Evolutionary conservation across 2,797 vertebrate species (phyloP).

Genomic region (Rhynchonycteris naso): DNA sequence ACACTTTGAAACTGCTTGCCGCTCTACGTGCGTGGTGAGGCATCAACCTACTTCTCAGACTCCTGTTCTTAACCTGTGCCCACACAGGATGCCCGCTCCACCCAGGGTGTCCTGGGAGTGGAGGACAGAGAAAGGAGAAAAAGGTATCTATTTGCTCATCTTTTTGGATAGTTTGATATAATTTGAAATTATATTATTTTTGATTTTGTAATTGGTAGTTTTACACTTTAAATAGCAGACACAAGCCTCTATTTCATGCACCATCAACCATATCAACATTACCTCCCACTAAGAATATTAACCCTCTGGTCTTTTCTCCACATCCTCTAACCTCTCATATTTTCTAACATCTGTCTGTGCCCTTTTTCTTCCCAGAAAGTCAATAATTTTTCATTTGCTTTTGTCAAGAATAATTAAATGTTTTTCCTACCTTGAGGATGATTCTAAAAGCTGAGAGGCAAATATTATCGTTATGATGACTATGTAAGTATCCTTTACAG

Average conservation of each 20-base stretch:
- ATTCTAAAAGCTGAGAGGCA: not conserved
- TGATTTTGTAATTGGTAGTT: not conserved
- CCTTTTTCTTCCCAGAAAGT: not conserved
- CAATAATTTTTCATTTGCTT: not conserved
- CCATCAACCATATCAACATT: not conserved
- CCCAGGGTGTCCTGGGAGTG: not conserved
- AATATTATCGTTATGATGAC: not conserved
- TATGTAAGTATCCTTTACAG: not conserved
- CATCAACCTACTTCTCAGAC: not conserved
- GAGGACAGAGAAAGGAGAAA: not conserved
- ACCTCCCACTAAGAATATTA: not conserved
- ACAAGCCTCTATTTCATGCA: not conserved
- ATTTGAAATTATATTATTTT: not conserved
- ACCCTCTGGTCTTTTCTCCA: not conserved
- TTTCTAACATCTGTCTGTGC: not conserved
- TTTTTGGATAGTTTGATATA: not conserved
- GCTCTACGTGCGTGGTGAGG: fast-evolving
- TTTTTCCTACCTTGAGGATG: not conserved
- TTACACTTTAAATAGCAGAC: not conserved
- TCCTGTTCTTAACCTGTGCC: not conserved
- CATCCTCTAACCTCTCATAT: not conserved
- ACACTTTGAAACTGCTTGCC: not conserved
- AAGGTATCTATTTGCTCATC: not conserved
- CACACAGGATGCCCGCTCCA: not conserved
- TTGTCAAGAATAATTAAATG: not conserved